phyloP scores from a whole-genome alignment of 2,797 vertebrate species.

The Darevskia mixta region DNA sequence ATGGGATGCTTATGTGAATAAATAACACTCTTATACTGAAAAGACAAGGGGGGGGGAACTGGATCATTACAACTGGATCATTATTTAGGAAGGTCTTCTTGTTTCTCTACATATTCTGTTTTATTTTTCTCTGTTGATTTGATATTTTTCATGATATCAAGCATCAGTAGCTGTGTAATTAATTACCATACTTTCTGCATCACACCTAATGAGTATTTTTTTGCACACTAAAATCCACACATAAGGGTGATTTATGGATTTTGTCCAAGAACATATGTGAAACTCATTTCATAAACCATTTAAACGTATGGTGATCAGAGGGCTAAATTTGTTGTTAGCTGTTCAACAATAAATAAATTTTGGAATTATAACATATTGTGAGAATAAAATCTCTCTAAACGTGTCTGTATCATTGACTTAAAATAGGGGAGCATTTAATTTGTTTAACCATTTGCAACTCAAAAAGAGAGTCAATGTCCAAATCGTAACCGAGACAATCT shows the following conservation, averaged over 20 bases:
- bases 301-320: conserved; percentile 40
- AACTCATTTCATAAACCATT: conserved; percentile 30
- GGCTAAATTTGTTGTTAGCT: conserved; percentile 40
- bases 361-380: conserved; percentile 56
- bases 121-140: conserved; percentile 15
- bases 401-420: conserved; percentile 53
- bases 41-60: not conserved
- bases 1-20: conserved; percentile 5
- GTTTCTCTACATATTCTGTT: conserved; percentile 23
- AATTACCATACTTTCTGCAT: conserved; percentile 34
- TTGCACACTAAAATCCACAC: conserved; percentile 26
- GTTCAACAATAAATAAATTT: conserved; percentile 50
- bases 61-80: not conserved
- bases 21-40: not conserved
- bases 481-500: conserved; percentile 64
- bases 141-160: conserved; percentile 29
- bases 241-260: conserved; percentile 57
- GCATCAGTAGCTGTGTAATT: conserved; percentile 39
- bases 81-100: not conserved
- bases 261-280: conserved; percentile 47
- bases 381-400: conserved; percentile 26
- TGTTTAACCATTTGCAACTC: conserved; percentile 53
- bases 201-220: conserved; percentile 37
- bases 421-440: conserved; percentile 50
- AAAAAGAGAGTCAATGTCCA: conserved; percentile 67